Evolutionary conservation across 2,888 invertebrate genomes (phyloP).

Genomic region (Drosophila mimica): DNA sequence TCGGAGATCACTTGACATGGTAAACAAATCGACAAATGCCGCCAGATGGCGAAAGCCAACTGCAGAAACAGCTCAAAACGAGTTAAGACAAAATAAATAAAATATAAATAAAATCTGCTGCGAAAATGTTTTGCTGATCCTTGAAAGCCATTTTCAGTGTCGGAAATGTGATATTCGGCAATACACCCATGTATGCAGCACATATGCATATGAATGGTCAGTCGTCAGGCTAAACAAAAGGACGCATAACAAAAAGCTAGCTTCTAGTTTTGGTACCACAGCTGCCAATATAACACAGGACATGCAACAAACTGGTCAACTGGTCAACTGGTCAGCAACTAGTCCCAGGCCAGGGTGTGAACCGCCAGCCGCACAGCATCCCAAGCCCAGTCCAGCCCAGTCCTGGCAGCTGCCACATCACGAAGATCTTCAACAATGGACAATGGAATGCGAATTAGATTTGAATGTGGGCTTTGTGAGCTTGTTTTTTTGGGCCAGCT

Average conservation of each 20-base stretch:
- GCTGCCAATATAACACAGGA: slow-evolving; percentile 42
- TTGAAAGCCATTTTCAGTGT: neutral
- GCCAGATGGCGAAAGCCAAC: slow-evolving; percentile 13
- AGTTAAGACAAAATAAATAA: neutral
- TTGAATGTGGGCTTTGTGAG: neutral
- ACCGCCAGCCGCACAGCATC: slow-evolving; percentile 59
- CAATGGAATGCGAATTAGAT: slow-evolving; percentile 20
- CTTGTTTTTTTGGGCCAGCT: slow-evolving; percentile 27
- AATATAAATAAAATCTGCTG: neutral
- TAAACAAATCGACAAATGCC: slow-evolving; percentile 3
- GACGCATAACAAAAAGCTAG: slow-evolving; percentile 56
- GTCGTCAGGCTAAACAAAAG: slow-evolving; percentile 52
- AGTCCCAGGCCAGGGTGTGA: slow-evolving; percentile 58
- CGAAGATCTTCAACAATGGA: slow-evolving; percentile 49
- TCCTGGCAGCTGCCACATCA: slow-evolving; percentile 40
- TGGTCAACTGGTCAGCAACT: slow-evolving; percentile 30
- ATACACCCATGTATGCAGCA: neutral
- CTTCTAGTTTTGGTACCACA: slow-evolving; percentile 57
- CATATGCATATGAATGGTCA: neutral
- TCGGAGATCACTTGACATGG: neutral
- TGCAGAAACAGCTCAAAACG: neutral
- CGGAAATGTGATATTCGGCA: neutral
- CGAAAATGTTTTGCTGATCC: neutral
- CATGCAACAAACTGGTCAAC: slow-evolving; percentile 45
- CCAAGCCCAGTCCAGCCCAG: slow-evolving; percentile 39